A percentile compares a stretch with the other conserved stretches of the same genome.
Evolutionary conservation across 2,797 vertebrate genomes (phyloP).

Genomic region (Okamejei kenojei): DNA sequence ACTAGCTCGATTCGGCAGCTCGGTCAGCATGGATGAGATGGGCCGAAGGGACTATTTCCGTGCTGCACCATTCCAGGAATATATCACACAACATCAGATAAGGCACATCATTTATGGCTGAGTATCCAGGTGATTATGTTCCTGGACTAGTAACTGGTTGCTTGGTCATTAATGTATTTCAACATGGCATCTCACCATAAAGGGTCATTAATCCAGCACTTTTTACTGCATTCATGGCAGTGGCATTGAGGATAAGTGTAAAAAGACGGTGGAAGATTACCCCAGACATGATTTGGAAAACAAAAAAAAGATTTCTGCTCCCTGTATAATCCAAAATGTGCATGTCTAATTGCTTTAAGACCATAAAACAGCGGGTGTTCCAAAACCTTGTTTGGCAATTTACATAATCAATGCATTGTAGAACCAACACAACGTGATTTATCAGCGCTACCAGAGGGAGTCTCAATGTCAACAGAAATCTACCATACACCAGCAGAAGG

Average conservation of each 20-base stretch:
- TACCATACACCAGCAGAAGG: background rate
- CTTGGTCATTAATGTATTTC: too few species aligned
- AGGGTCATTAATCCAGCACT: too few species aligned
- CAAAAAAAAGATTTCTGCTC: background rate
- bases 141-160: too few species aligned
- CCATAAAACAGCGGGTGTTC: background rate
- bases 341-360: background rate
- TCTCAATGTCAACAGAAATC: background rate
- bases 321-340: background rate
- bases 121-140: too few species aligned
- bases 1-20: too few species aligned
- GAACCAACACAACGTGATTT: background rate
- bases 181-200: too few species aligned
- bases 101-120: too few species aligned
- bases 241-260: background rate
- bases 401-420: slow-evolving; percentile 13
- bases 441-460: background rate
- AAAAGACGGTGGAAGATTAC: background rate
- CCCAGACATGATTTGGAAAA: background rate
- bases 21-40: too few species aligned
- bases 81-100: too few species aligned
- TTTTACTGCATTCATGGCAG: background rate
- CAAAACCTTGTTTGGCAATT: background rate
- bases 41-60: too few species aligned
- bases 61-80: too few species aligned